Conservation (phyloP, 2,797 vertebrate species). For the Amblyopsis hoosieri region DNA sequence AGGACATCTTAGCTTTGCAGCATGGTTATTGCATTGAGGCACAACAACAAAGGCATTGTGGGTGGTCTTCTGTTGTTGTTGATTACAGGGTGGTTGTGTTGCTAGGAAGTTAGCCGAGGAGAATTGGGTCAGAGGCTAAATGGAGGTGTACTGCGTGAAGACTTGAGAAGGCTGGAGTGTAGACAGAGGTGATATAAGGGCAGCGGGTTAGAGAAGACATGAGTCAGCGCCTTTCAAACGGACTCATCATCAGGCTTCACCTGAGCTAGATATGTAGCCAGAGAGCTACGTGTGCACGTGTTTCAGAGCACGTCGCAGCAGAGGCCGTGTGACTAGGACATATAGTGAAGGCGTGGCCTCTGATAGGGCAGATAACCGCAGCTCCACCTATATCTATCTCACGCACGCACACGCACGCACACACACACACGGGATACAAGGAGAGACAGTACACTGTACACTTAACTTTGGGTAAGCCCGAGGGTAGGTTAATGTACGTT, state of each 20-base stretch:
- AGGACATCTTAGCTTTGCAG: no score
- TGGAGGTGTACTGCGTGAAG: slow-evolving; percentile 25
- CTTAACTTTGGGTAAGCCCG: no score
- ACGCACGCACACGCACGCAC: slow-evolving; percentile 6
- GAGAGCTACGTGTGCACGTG: slow-evolving; percentile 2
- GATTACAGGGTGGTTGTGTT: no score
- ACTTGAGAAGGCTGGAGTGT: slow-evolving; percentile 1
- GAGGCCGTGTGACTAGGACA: slow-evolving; percentile 18
- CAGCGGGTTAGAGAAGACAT: slow-evolving; percentile 22
- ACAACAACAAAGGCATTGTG: no score
- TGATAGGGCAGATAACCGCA: slow-evolving; percentile 63
- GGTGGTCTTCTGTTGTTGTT: no score
- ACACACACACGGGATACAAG: slow-evolving; percentile 4
- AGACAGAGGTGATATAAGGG: slow-evolving; percentile 21
- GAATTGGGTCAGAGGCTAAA: slow-evolving; percentile 1
- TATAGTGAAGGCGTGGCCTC: slow-evolving; percentile 50
- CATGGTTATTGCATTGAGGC: no score
- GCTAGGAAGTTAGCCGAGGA: not conserved
- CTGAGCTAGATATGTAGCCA: slow-evolving; percentile 9
- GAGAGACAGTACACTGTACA: not conserved
- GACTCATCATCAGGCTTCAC: slow-evolving; percentile 2
- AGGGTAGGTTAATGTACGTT: no score
- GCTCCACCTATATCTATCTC: slow-evolving; percentile 49
- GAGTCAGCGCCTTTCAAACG: slow-evolving; percentile 28
- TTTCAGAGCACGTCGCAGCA: no score